Evolutionary conservation across 2,113 vertebrate genomes (phyloP).

Genomic region (Atlantisia rogersi): DNA sequence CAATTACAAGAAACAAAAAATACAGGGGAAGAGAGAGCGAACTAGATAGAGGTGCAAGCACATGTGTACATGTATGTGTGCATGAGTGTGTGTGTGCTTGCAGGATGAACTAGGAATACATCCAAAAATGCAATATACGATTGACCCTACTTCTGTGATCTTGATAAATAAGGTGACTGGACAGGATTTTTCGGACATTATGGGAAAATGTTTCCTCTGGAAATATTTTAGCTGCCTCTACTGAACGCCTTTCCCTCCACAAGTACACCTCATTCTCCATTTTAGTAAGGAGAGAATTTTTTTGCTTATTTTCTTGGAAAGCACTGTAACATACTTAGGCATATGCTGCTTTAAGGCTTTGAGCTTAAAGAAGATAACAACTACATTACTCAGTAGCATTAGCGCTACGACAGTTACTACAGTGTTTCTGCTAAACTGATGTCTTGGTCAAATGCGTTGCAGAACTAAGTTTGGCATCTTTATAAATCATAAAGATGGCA

Average conservation of each 20-base stretch:
- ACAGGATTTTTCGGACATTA: not conserved
- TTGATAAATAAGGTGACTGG: not conserved
- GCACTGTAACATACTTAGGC: not conserved
- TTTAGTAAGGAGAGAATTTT: not conserved
- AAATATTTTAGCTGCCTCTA: not conserved
- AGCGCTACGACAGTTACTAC: not conserved
- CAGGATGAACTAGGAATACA: not conserved
- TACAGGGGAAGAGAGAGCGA: not conserved
- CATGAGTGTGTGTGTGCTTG: not conserved
- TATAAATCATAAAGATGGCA: not conserved
- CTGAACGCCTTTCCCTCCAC: not conserved
- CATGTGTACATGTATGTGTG: too few relatives aligned
- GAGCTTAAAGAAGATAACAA: not conserved
- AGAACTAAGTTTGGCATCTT: not conserved
- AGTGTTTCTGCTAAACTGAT: not conserved
- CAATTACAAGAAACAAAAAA: not conserved
- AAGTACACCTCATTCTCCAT: not conserved
- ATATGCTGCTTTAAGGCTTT: not conserved
- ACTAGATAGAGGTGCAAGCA: not conserved
- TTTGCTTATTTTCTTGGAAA: not conserved
- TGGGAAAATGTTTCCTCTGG: not conserved
- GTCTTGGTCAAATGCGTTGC: accelerated
- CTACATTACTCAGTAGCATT: not conserved
- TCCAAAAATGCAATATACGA: not conserved
- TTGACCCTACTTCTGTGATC: not conserved